These are phyloP conservation scores for Imbricaverruca yamaguchii DNA, from an alignment of 2,888 invertebrate species.

Conservation along the genomic window DNA sequence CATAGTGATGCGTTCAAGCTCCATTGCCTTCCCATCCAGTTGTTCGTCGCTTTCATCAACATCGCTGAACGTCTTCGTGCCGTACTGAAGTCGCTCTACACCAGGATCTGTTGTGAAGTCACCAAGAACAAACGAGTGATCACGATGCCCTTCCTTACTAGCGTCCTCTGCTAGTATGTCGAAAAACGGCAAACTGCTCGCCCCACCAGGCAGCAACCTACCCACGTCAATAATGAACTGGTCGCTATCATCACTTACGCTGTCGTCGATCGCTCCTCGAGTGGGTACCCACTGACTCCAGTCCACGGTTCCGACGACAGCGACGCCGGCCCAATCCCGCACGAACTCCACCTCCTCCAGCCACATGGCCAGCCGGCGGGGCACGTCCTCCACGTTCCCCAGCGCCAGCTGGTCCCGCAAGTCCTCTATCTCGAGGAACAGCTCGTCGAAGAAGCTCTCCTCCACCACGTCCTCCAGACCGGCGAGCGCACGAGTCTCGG, in stretches of 20 bases:
- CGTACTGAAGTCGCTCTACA: no score
- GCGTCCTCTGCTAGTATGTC: neutral
- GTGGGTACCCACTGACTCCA: neutral
- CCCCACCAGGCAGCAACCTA: neutral
- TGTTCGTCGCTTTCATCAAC: no score
- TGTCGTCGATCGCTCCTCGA: neutral
- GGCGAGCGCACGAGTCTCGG: neutral
- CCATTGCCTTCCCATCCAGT: no score
- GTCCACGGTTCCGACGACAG: neutral
- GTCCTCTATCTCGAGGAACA: neutral
- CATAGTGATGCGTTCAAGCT: no score
- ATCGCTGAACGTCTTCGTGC: no score
- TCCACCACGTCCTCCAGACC: neutral
- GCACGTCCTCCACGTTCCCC: neutral
- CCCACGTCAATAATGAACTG: neutral
- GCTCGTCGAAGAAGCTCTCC: neutral
- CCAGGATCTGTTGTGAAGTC: no score
- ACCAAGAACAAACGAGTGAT: neutral
- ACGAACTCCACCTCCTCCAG: neutral
- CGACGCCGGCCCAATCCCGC: neutral
- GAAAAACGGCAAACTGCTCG: neutral
- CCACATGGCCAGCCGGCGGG: neutral
- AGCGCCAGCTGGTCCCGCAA: neutral
- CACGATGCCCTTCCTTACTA: neutral
- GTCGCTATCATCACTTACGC: neutral